Evolutionary conservation across 2,113 vertebrate species (phyloP).

Genomic region (Phyllostomus discolor): DNA sequence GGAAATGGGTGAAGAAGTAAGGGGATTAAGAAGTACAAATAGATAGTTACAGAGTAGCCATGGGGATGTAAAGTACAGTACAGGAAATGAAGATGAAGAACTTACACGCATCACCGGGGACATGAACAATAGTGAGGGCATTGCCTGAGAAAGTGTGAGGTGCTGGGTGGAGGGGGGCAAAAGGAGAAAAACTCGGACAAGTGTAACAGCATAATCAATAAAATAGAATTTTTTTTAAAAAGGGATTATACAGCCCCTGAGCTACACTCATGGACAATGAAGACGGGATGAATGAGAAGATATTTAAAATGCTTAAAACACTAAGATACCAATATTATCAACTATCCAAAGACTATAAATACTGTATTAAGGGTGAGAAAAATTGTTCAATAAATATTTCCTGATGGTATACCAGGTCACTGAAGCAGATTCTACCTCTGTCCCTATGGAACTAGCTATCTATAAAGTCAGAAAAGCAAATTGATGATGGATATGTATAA

Average conservation of each 20-base stretch:
- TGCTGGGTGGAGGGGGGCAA: too few species aligned
- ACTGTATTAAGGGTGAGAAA: background rate
- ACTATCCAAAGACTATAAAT: background rate
- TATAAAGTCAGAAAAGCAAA: background rate
- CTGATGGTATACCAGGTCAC: background rate
- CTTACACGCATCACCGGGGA: too few species aligned
- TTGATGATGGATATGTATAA: background rate
- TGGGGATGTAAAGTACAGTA: too few species aligned
- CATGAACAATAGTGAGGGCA: too few species aligned
- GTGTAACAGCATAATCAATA: too few species aligned
- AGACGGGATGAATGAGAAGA: background rate
- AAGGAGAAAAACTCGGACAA: too few species aligned
- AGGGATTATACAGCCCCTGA: background rate
- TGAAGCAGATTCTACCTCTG: background rate
- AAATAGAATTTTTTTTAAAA: background rate
- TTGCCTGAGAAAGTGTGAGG: too few species aligned
- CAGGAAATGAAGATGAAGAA: too few species aligned
- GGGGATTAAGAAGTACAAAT: too few species aligned
- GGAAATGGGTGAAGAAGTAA: too few species aligned
- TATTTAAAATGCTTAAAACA: conserved; percentile 22
- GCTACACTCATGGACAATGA: background rate
- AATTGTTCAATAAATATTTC: conserved; percentile 12
- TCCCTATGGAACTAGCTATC: background rate
- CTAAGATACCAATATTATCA: background rate
- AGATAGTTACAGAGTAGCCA: too few species aligned